These are phyloP conservation scores for Notechis scutatus DNA, from an alignment of 2,113 vertebrate species.

Conservation along the genomic window DNA sequence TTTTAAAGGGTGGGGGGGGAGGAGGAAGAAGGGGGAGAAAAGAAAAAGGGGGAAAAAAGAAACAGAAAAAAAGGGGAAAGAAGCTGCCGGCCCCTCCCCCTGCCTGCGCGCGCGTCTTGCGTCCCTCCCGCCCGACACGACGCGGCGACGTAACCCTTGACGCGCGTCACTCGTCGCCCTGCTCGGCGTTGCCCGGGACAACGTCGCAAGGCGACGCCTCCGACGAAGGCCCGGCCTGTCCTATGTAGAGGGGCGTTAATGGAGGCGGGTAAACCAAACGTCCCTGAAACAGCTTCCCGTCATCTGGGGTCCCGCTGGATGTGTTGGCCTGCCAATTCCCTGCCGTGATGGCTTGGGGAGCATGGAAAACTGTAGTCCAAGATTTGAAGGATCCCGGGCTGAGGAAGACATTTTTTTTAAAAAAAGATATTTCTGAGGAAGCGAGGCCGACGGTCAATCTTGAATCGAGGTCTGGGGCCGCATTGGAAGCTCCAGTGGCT, in stretches of 20 bases:
- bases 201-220: background rate
- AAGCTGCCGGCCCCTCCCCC: slow-evolving; percentile 21
- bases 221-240: background rate
- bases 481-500: background rate
- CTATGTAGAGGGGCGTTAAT: no score
- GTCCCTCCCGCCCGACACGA: background rate
- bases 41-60: background rate
- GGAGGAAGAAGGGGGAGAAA: no score
- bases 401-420: background rate
- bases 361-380: background rate
- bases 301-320: background rate
- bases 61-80: background rate
- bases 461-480: background rate
- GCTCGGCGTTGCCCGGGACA: background rate
- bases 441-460: background rate
- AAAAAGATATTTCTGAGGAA: background rate
- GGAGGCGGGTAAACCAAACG: background rate
- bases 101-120: slow-evolving; percentile 2
- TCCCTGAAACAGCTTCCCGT: background rate
- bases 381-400: background rate
- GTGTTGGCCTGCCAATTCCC: background rate
- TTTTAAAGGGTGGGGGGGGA: no score
- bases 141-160: background rate
- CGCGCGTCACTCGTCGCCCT: background rate
- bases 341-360: background rate